A percentile compares a stretch with the other conserved stretches of the same genome.
Conservation (phyloP, 1,140 invertebrate species). For the Diprion similis region DNA sequence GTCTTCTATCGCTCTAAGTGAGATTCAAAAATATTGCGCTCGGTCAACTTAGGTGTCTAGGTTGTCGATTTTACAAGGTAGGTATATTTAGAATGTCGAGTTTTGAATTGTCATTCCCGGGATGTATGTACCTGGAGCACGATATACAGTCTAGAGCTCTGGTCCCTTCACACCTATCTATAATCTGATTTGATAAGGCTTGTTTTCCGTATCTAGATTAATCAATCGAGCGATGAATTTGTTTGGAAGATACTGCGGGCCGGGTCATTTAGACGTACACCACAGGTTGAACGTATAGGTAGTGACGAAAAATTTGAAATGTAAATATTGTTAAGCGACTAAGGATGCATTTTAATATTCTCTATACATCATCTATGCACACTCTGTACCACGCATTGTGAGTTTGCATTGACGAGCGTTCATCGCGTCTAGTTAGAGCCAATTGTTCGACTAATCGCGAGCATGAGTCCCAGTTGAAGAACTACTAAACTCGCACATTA, state of each 20-base stretch:
- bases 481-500: too few species aligned
- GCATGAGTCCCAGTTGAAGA: background rate
- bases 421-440: constrained; percentile 32
- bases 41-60: too few species aligned
- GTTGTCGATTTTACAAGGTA: background rate
- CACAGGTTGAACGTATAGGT: too few species aligned
- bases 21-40: background rate
- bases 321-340: too few species aligned
- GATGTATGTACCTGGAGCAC: too few species aligned
- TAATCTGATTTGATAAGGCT: background rate
- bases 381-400: background rate
- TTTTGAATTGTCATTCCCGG: constrained; percentile 14
- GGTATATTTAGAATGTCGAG: background rate
- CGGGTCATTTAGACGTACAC: too few species aligned
- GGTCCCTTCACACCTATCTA: too few species aligned
- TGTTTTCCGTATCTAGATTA: constrained; percentile 19
- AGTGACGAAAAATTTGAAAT: too few species aligned
- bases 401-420: constrained; percentile 13
- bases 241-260: too few species aligned
- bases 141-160: too few species aligned
- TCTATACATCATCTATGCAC: too few species aligned
- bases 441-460: constrained; percentile 24
- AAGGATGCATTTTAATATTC: too few species aligned
- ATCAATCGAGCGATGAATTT: background rate
- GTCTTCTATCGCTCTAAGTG: background rate